Conservation (phyloP, 2,888 invertebrate species). For the Drosophila engyochracea region DNA sequence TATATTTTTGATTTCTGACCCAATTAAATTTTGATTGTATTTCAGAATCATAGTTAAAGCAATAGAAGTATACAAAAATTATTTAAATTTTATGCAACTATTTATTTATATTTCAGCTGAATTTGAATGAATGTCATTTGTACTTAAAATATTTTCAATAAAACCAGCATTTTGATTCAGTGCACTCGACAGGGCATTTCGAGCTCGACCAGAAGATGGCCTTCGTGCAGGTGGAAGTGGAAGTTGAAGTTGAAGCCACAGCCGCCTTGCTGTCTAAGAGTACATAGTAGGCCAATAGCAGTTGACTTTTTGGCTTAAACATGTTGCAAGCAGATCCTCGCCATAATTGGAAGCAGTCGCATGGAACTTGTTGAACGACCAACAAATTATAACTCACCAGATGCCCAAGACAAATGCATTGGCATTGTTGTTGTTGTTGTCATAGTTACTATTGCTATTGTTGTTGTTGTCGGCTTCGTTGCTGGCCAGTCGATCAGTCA, state of each 20-base stretch:
- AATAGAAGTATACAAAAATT: neutral
- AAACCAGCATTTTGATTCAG: neutral
- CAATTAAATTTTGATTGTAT: neutral
- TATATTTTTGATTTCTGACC: accelerated
- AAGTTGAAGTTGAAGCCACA: constrained; percentile 1
- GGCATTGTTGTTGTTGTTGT: constrained; percentile 15
- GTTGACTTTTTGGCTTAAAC: constrained; percentile 71
- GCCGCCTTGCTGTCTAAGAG: constrained; percentile 71
- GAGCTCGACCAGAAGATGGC: neutral
- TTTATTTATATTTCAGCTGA: neutral
- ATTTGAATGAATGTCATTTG: neutral
- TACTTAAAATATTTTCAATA: neutral
- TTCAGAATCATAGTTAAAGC: neutral
- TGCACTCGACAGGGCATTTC: constrained; percentile 5
- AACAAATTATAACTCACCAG: constrained; percentile 71
- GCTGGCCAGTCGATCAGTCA: constrained; percentile 73
- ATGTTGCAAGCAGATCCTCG: constrained; percentile 77
- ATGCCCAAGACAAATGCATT: constrained; percentile 26
- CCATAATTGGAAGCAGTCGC: constrained; percentile 83
- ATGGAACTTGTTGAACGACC: constrained; percentile 77
- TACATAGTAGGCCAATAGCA: constrained; percentile 54
- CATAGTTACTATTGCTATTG: neutral
- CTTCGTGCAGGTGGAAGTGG: constrained; percentile 19
- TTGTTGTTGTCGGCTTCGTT: constrained; percentile 14
- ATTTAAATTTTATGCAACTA: neutral